These are phyloP conservation scores for Merluccius polli DNA, from an alignment of 2,797 vertebrate genomes.

Conservation along the genomic window DNA sequence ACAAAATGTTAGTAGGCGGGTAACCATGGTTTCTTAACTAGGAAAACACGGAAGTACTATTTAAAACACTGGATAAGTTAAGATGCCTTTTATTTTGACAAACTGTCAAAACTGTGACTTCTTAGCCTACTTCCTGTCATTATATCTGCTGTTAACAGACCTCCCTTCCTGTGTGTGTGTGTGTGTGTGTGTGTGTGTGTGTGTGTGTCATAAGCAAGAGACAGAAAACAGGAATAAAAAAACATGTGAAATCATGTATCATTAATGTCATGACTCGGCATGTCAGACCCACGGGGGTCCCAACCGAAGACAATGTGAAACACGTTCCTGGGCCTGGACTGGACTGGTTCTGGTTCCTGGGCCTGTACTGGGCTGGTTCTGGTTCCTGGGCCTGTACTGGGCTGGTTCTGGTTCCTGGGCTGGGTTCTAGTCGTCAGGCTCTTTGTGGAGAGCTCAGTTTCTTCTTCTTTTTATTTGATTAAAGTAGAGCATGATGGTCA, in stretches of 20 bases:
- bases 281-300: too few relatives aligned
- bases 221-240: not conserved
- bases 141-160: not conserved
- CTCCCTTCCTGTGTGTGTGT: not conserved
- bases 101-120: not conserved
- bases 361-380: too few relatives aligned
- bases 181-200: not conserved
- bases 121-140: constrained; percentile 3
- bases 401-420: too few relatives aligned
- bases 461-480: too few relatives aligned
- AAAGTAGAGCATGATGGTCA: too few relatives aligned
- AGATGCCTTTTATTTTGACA: not conserved
- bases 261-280: not conserved
- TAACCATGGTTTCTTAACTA: not conserved
- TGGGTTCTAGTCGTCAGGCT: too few relatives aligned
- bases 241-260: not conserved
- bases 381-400: too few relatives aligned
- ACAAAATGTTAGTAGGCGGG: not conserved
- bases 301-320: too few relatives aligned
- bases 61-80: not conserved
- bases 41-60: not conserved
- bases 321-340: too few relatives aligned
- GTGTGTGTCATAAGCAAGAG: not conserved
- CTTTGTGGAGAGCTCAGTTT: too few relatives aligned
- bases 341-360: too few relatives aligned